A percentile compares a stretch with the other conserved stretches of the same genome.
phyloP scores from a whole-genome alignment of 92 coral and sea anemone species.

The Parazoanthus swiftii region DNA sequence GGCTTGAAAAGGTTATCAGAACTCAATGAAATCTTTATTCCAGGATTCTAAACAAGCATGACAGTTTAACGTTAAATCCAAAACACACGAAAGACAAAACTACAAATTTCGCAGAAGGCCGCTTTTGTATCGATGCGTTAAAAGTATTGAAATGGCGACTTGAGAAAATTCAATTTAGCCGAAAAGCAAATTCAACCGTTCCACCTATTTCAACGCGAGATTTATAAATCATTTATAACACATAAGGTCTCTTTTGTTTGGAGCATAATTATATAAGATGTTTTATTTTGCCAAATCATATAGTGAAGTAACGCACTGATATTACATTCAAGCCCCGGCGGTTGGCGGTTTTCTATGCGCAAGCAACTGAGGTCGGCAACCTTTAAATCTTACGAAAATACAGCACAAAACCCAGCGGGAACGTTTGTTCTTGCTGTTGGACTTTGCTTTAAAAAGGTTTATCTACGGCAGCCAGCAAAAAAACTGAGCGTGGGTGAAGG shows the following conservation, averaged over 20 bases:
- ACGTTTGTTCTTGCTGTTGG: constrained; percentile 5
- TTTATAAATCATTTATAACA: constrained; percentile 40
- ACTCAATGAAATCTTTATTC: constrained; percentile 43
- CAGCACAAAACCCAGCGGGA: constrained; percentile 25
- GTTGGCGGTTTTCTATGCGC: constrained; percentile 21
- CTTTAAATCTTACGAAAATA: background rate
- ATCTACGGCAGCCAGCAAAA: constrained; percentile 1
- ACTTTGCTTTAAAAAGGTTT: constrained; percentile 20
- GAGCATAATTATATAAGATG: constrained; percentile 45
- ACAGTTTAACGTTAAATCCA: background rate
- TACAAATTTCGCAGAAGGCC: background rate
- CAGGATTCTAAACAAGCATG: constrained; percentile 15
- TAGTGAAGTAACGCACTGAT: constrained; percentile 20
- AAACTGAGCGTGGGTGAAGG: background rate
- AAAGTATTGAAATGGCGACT: background rate
- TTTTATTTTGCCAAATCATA: constrained; percentile 31
- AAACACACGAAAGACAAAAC: background rate
- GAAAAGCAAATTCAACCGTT: constrained; percentile 33
- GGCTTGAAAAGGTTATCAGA: constrained; percentile 40
- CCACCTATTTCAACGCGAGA: constrained; percentile 22
- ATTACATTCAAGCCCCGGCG: constrained; percentile 3
- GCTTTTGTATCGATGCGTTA: background rate
- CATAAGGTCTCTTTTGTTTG: constrained; percentile 42
- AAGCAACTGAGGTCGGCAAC: constrained; percentile 31
- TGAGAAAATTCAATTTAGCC: constrained; percentile 14